These are phyloP conservation scores for Neosilurus hyrtlii DNA, from an alignment of 2,797 vertebrate genomes.

Conservation along the genomic window DNA sequence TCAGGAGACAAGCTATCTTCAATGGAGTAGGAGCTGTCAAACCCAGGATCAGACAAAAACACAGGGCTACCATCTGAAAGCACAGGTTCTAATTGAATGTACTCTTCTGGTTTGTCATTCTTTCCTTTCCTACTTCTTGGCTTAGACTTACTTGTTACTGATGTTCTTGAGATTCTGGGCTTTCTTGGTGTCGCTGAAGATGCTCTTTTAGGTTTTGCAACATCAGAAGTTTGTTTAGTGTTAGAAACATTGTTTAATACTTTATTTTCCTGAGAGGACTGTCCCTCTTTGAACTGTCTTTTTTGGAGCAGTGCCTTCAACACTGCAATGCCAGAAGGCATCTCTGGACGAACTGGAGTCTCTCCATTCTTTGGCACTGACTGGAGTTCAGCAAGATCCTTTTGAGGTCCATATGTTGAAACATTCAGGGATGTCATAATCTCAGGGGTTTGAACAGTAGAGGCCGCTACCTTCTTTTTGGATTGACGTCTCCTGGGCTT, in stretches of 20 bases:
- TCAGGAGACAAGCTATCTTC: conserved; percentile 96
- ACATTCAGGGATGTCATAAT: conserved; percentile 36
- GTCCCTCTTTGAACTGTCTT: conserved; percentile 77
- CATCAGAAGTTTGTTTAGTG: conserved; percentile 68
- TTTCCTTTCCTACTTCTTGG: conserved; percentile 74
- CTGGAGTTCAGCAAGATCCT: conserved; percentile 36
- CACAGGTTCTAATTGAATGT: conserved; percentile 67
- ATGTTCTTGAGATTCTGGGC: conserved; percentile 74
- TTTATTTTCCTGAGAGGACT: conserved; percentile 62
- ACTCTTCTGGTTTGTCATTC: conserved; percentile 64
- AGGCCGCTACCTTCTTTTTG: conserved; percentile 75
- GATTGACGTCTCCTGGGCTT: conserved; percentile 72
- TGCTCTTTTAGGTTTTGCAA: conserved; percentile 71
- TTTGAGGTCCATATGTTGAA: conserved; percentile 26
- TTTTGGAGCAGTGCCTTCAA: conserved; percentile 92
- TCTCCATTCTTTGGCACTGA: conserved; percentile 68
- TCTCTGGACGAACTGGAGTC: conserved; percentile 71
- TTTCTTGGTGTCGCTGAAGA: conserved; percentile 74
- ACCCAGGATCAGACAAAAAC: conserved; percentile 85
- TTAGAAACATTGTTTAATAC: conserved; percentile 60
- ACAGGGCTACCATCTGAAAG: conserved; percentile 77
- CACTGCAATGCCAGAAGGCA: conserved; percentile 85
- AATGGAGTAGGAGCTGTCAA: conserved; percentile 91
- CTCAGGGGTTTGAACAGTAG: conserved; percentile 58
- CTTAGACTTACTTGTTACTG: conserved; percentile 75